Conservation (phyloP, 2,888 invertebrate species). For the Troglohyphantes excavatus region DNA sequence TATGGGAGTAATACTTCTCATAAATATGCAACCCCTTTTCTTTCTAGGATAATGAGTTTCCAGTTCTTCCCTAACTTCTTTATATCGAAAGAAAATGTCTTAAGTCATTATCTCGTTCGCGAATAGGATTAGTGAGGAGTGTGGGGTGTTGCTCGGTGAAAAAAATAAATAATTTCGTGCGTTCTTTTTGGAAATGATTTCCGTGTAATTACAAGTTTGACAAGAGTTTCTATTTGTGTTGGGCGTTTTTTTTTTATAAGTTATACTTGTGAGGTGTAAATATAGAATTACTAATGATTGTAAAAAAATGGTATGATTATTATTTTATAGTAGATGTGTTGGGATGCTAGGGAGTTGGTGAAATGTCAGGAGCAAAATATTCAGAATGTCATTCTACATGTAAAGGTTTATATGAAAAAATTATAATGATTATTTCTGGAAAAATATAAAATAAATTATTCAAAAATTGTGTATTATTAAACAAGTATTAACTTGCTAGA, state of each 20-base stretch:
- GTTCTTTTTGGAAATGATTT: neutral
- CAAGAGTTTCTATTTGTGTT: neutral
- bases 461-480: too few species aligned
- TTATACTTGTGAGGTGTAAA: too few species aligned
- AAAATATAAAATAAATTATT: too few species aligned
- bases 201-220: conserved; percentile 26
- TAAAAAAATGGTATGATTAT: too few species aligned
- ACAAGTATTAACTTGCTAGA: too few species aligned
- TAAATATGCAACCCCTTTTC: conserved; percentile 53
- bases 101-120: conserved; percentile 34
- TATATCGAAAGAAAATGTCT: conserved; percentile 14
- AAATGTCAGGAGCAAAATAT: too few species aligned
- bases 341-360: neutral
- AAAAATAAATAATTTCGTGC: neutral
- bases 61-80: conserved; percentile 29
- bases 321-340: neutral
- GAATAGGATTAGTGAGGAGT: conserved; percentile 33
- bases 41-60: conserved; percentile 51
- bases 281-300: too few species aligned
- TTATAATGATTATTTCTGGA: too few species aligned
- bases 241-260: neutral
- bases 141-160: neutral
- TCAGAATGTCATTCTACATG: too few species aligned
- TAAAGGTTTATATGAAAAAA: too few species aligned
- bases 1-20: conserved; percentile 56